phyloP scores from a whole-genome alignment of 2,797 vertebrate species.

The Lacerta bilineata region DNA sequence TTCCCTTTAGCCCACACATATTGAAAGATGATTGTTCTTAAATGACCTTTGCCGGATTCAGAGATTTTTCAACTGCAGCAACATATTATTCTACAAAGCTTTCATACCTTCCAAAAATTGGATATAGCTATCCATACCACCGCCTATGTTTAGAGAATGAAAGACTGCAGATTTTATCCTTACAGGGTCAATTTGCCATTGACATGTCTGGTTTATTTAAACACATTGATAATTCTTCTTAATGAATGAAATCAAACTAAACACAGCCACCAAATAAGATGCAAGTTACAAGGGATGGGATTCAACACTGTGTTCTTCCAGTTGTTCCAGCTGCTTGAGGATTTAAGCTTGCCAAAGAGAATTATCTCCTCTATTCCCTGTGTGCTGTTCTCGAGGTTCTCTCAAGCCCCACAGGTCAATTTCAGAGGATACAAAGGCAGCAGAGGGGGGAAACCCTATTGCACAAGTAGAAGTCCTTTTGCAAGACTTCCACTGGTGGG shows the following conservation, averaged over 20 bases:
- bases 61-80: neutral
- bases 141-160: constrained; percentile 11
- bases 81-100: neutral
- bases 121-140: neutral
- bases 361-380: no score
- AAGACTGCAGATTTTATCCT: constrained; percentile 50
- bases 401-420: no score
- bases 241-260: constrained; percentile 62
- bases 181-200: constrained; percentile 49
- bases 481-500: no score
- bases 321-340: no score
- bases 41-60: neutral
- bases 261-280: constrained; percentile 62
- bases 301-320: no score
- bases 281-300: constrained; percentile 59
- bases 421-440: no score
- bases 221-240: constrained; percentile 63
- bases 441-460: no score
- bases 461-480: no score
- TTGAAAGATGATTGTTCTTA: neutral
- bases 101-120: neutral
- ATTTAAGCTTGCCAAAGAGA: no score
- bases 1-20: neutral
- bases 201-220: constrained; percentile 54
- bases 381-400: no score